phyloP scores from a whole-genome alignment of 2,797 vertebrate species.

The Discoglossus pictus region DNA sequence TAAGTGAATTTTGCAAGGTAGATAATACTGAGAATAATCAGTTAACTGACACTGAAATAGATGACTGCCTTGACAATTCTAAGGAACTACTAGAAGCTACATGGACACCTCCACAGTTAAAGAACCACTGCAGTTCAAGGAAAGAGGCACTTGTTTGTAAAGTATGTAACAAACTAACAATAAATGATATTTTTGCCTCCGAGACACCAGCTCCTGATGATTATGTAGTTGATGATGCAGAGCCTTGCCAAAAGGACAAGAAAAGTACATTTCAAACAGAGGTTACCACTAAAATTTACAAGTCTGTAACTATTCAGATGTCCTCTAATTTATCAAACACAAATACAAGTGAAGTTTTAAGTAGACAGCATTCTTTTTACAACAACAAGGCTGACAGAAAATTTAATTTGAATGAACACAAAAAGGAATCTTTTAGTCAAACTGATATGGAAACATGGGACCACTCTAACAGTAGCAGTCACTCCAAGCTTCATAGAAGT shows the following conservation, averaged over 20 bases:
- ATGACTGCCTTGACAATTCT: conserved; percentile 20
- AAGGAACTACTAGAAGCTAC: conserved; percentile 11
- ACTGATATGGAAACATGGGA: conserved; percentile 20
- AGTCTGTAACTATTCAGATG: conserved; percentile 75
- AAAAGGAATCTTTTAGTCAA: conserved; percentile 56
- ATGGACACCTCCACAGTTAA: conserved; percentile 19
- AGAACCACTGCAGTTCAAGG: too few relatives aligned
- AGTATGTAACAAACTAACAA: too few relatives aligned
- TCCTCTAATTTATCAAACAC: conserved; percentile 57
- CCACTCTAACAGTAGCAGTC: conserved; percentile 16
- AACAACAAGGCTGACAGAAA: conserved; percentile 18
- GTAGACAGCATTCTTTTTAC: conserved; percentile 20
- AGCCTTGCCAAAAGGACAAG: conserved; percentile 8
- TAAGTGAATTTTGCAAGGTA: conserved; percentile 16
- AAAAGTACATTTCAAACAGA: conserved; percentile 31
- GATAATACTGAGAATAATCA: not conserved
- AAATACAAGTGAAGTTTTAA: conserved; percentile 6
- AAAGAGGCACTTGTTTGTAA: too few relatives aligned
- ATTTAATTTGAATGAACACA: not conserved
- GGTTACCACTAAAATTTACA: conserved; percentile 36
- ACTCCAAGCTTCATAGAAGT: not conserved
- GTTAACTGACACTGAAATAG: not conserved
- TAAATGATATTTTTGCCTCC: conserved; percentile 10
- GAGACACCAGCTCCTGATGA: conserved; percentile 4
- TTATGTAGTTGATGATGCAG: not conserved